Conservation (phyloP, 2,888 invertebrate genomes). For the Punctoribates punctum region DNA sequence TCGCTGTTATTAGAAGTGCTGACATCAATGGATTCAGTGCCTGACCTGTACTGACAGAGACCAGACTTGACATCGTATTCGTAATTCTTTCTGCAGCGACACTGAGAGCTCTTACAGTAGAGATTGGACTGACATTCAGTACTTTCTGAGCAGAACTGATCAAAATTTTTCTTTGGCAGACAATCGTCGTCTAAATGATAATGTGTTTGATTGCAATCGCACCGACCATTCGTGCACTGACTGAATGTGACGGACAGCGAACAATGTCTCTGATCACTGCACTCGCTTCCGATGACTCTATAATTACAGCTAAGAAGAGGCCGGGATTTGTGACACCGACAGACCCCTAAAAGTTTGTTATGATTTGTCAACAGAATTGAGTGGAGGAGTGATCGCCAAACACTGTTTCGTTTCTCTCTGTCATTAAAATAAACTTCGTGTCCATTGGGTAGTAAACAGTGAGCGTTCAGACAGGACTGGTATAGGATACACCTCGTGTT, state of each 20-base stretch:
- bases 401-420: not conserved
- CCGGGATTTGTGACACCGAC: not conserved
- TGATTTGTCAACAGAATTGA: not conserved
- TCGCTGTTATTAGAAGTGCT: not conserved
- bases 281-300: constrained; percentile 11
- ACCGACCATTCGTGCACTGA: not conserved
- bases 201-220: constrained; percentile 22
- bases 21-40: not conserved
- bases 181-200: constrained; percentile 34
- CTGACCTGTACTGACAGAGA: not conserved
- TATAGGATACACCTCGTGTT: not conserved
- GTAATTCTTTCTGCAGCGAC: constrained; percentile 12
- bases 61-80: not conserved
- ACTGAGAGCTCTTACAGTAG: constrained; percentile 5
- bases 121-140: constrained; percentile 7
- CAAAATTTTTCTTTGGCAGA: constrained; percentile 27
- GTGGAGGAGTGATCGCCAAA: not conserved
- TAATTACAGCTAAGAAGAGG: not conserved
- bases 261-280: constrained; percentile 1
- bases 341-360: constrained; percentile 12
- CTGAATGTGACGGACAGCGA: not conserved
- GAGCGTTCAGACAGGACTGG: not conserved
- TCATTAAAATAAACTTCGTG: constrained; percentile 7
- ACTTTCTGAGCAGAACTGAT: constrained; percentile 16
- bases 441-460: not conserved